A percentile compares a stretch with the other conserved stretches of the same genome.
phyloP scores from a whole-genome alignment of 2,888 invertebrate genomes.

The Brachyptera risi region DNA sequence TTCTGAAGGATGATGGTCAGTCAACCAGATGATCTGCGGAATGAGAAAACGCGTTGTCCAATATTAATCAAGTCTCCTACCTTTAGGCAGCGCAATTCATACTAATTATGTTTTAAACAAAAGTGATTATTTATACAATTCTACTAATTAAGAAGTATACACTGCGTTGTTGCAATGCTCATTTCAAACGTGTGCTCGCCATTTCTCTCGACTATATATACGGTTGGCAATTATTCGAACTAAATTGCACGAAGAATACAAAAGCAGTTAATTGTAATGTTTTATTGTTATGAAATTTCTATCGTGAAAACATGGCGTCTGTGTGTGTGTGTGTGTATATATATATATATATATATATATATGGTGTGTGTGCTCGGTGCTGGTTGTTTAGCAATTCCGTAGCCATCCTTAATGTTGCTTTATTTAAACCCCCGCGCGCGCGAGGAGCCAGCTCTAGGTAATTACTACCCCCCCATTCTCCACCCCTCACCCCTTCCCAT shows the following conservation, averaged over 20 bases:
- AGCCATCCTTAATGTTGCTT: conserved; percentile 22
- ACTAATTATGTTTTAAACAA: too few relatives aligned
- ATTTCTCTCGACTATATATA: background rate
- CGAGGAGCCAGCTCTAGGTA: conserved; percentile 19
- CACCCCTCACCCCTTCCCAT: background rate
- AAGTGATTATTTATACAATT: too few relatives aligned
- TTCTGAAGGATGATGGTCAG: too few relatives aligned
- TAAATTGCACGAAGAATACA: conserved; percentile 11
- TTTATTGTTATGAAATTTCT: conserved; percentile 19
- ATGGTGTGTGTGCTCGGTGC: too few relatives aligned
- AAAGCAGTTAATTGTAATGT: conserved; percentile 9
- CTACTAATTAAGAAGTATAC: too few relatives aligned
- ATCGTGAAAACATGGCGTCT: conserved; percentile 10
- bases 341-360: background rate
- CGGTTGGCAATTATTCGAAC: conserved; percentile 4
- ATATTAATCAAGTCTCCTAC: too few relatives aligned
- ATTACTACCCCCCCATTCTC: conserved; percentile 5
- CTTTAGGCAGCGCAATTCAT: too few relatives aligned
- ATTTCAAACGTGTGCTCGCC: conserved; percentile 9
- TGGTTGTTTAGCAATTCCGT: conserved; percentile 19
- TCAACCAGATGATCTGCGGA: too few relatives aligned
- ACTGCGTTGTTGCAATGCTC: too few relatives aligned
- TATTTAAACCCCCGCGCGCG: conserved; percentile 7
- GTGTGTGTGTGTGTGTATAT: background rate
- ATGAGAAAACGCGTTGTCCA: too few relatives aligned